These are phyloP conservation scores for Suillia variegata DNA, from an alignment of 2,888 invertebrate species.

Conservation along the genomic window DNA sequence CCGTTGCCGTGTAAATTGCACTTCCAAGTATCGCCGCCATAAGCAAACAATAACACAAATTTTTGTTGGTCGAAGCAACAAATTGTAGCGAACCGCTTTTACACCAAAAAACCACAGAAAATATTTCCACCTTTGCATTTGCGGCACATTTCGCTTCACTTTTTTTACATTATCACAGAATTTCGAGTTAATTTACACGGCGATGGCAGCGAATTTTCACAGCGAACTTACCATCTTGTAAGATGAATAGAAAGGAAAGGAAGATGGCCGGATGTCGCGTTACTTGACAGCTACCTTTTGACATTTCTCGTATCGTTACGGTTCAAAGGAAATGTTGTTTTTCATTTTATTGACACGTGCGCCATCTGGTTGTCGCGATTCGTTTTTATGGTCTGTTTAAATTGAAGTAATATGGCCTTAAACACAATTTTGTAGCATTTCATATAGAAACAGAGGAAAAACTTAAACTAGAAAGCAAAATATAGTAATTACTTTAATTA, in stretches of 20 bases:
- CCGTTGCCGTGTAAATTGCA: no score
- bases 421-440: no score
- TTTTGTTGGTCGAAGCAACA: neutral
- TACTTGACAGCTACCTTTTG: constrained; percentile 37
- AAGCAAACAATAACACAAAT: neutral
- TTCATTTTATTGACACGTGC: neutral
- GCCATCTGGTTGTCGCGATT: neutral
- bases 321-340: neutral
- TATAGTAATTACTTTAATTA: no score
- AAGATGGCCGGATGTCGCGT: constrained; percentile 45
- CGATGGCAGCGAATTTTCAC: constrained; percentile 48
- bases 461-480: no score
- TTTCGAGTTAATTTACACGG: constrained; percentile 29
- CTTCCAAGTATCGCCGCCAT: neutral
- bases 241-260: constrained; percentile 57
- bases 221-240: constrained; percentile 61
- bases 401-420: no score
- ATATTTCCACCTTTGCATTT: constrained; percentile 15
- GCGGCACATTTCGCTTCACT: constrained; percentile 18
- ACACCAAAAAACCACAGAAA: neutral
- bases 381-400: no score
- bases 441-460: no score
- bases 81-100: neutral
- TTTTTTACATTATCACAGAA: constrained; percentile 18
- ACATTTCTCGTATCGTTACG: constrained; percentile 30